A percentile compares a stretch with the other conserved stretches of the same genome.
Evolutionary conservation across 2,797 vertebrate species (phyloP).

Genomic region (Schizopygopsis malacanthus): DNA sequence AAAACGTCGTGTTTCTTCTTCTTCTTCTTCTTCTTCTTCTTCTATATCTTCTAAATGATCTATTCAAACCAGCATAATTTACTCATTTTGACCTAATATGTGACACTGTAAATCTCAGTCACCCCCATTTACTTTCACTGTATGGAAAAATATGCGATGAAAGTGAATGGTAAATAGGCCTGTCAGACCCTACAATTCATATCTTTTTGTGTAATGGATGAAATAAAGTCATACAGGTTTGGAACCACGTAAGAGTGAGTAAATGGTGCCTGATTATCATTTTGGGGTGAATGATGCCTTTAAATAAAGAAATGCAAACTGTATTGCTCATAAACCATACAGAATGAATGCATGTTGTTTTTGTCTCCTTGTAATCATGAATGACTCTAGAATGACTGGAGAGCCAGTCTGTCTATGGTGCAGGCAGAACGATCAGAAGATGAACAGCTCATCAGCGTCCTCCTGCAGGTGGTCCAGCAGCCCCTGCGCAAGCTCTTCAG

Average conservation of each 20-base stretch:
- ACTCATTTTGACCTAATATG: neutral
- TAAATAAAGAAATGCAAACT: no score
- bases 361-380: neutral
- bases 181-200: no score
- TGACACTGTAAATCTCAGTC: neutral
- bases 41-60: neutral
- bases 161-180: neutral
- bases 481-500: conserved; percentile 86
- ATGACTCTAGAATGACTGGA: conserved; percentile 83
- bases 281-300: no score
- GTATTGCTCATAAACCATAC: no score
- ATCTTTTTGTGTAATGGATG: no score
- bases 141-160: neutral
- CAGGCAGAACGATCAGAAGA: conserved; percentile 78
- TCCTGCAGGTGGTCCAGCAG: conserved; percentile 77
- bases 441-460: conserved; percentile 74
- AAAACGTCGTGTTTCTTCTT: neutral
- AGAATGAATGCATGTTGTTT: neutral
- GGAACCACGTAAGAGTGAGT: no score
- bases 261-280: no score
- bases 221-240: no score
- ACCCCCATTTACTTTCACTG: neutral
- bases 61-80: neutral
- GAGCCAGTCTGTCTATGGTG: conserved; percentile 79
- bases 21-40: neutral